Conservation (phyloP, 2,888 invertebrate genomes). For the Azorinus chamasolen region DNA sequence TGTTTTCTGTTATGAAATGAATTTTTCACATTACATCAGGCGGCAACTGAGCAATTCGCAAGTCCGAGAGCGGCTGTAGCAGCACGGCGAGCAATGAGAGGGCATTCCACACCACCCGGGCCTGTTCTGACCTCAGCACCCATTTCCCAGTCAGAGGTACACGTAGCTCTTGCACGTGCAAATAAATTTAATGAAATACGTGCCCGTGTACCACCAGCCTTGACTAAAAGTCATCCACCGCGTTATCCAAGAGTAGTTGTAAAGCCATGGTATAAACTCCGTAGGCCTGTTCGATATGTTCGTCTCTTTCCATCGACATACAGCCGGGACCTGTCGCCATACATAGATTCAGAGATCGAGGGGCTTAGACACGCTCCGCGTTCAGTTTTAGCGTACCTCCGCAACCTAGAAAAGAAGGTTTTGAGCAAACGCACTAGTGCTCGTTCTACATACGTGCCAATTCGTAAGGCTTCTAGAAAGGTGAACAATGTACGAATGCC, state of each 20-base stretch:
- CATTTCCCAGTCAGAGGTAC: conserved; percentile 53
- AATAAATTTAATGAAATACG: conserved; percentile 45
- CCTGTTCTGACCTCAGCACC: conserved; percentile 14
- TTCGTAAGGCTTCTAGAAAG: conserved; percentile 58
- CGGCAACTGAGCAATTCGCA: conserved; percentile 76
- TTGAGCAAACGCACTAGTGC: conserved; percentile 38
- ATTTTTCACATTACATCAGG: conserved; percentile 71
- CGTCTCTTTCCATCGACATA: conserved; percentile 13
- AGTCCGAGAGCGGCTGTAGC: conserved; percentile 76
- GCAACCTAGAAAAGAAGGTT: conserved; percentile 55
- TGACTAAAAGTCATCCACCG: conserved; percentile 38
- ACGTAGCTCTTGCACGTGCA: conserved; percentile 66
- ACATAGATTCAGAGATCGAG: conserved; percentile 40
- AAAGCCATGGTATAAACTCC: conserved; percentile 55
- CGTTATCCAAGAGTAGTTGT: conserved; percentile 53
- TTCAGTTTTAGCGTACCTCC: conserved; percentile 63
- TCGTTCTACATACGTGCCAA: conserved; percentile 47
- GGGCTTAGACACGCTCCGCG: conserved; percentile 66
- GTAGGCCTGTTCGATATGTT: conserved; percentile 35
- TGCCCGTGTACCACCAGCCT: conserved; percentile 65
- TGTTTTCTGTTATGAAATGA: conserved; percentile 2
- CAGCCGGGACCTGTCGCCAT: conserved; percentile 33
- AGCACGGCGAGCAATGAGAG: conserved; percentile 72
- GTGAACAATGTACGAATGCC: conserved; percentile 55
- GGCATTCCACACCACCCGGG: conserved; percentile 59